A percentile compares a stretch with the other conserved stretches of the same genome.
Conservation (phyloP, 2,797 vertebrate genomes). For the Anisognathus igniventris region DNA sequence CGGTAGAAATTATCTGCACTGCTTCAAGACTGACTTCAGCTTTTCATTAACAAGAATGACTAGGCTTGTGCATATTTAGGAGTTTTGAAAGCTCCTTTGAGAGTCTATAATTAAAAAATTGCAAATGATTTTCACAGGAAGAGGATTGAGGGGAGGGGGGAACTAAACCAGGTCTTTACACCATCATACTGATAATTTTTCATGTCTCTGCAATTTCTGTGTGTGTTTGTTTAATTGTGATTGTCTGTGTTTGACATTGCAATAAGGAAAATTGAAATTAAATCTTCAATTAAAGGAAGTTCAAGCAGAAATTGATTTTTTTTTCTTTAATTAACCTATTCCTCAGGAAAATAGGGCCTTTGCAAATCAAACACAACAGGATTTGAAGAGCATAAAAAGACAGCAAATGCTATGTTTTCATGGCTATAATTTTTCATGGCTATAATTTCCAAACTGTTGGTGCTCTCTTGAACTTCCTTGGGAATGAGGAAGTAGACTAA, state of each 20-base stretch:
- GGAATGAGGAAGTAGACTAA: not conserved
- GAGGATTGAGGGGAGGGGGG: rapidly evolving
- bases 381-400: not conserved
- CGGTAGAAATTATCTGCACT: not conserved
- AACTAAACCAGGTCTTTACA: not conserved
- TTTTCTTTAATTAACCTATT: not conserved
- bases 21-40: not conserved
- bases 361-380: not conserved
- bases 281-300: not conserved
- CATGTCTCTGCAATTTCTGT: not conserved
- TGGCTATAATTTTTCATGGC: not conserved
- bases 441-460: slow-evolving; percentile 9
- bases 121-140: not conserved
- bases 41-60: not conserved
- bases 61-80: not conserved
- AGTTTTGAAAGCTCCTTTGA: not conserved
- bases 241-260: not conserved
- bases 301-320: not conserved
- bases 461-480: not conserved
- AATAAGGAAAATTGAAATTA: not conserved
- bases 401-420: not conserved
- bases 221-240: not conserved
- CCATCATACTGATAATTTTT: not conserved
- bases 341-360: not conserved
- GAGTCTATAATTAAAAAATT: not conserved